Base-by-base conservation (phyloP, 1,140 invertebrate species). In the Hormaphis cornu region DNA sequence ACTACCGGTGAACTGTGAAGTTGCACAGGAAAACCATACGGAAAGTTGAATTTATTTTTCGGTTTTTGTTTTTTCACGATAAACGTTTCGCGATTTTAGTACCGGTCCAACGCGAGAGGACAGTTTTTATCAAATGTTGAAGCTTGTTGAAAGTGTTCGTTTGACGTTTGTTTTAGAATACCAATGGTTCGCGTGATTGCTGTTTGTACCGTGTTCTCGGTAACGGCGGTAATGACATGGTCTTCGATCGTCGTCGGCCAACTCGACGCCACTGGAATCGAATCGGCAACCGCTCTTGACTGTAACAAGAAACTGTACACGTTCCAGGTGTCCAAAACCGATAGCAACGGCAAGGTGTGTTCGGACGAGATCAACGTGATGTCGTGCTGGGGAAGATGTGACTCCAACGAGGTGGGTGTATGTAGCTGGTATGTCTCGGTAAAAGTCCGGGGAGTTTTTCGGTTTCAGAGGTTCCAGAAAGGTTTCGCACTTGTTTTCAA, bases 371-470 rank as follows among this genome's bases (percentile, higher is more conserved):
- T 91, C 4, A 85, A 83, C 30, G 87, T 90, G 3, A 82, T 83
- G 78, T 87, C 87, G 0, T 92, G 90, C 75, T 90, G 88, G 87
- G 90, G 90, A 63, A 82, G 89, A 33, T 93, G 90, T 72, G 85
- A 89, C 75, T 90, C 89, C 0, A 88, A 87, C 74, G 90, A 92
- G 83, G 85, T 83, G 77, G 77, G 72, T 59, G 54, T 2, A 18
- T 42, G 16, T 22, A 6, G 5, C 6, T 16, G 14, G 22, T 46
- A 42, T 20, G 22, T 37, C 9, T 24, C 10, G 20, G 10, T 10
- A 16, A 14, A 14, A 10, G 20, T 53, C 20, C 10, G 9, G 9
- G 50, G 20, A 16, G 50, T 42, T 10, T n/a, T 42, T 10, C n/a
- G 40, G 9, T n/a, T 42, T 9, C 9, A 10, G 40, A 42, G n/a